Conservation (phyloP, 2,113 vertebrate genomes). For the Numida meleagris region DNA sequence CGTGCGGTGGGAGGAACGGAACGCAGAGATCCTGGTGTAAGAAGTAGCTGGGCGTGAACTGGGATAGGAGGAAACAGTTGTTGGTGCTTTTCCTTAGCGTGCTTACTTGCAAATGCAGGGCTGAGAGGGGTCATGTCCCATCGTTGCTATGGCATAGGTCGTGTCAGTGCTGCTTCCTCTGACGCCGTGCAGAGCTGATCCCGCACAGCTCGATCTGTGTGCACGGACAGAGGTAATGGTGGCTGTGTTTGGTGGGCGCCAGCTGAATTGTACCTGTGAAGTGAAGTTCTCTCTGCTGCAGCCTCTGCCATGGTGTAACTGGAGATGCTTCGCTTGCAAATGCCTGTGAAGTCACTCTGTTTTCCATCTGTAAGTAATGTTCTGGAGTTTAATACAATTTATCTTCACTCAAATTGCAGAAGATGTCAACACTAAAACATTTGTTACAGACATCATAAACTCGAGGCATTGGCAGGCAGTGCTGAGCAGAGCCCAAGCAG, state of each 20-base stretch:
- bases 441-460: conserved; percentile 67
- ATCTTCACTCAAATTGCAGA: conserved; percentile 54
- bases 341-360: conserved; percentile 59
- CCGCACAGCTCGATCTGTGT: background rate
- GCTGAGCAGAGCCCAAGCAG: conserved; percentile 40
- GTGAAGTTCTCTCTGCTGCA: conserved; percentile 5
- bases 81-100: background rate
- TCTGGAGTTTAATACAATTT: conserved; percentile 68
- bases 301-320: background rate
- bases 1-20: background rate
- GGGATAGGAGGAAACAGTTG: background rate
- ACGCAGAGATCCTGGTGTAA: background rate
- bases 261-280: conserved; percentile 39
- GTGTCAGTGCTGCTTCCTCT: background rate
- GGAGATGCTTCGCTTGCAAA: conserved; percentile 33
- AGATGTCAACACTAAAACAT: conserved; percentile 70
- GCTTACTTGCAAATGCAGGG: background rate
- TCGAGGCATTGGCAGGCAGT: conserved; percentile 53
- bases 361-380: conserved; percentile 66
- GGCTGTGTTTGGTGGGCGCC: background rate
- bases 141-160: background rate
- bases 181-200: background rate
- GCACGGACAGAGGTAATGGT: background rate
- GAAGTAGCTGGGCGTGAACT: conserved; percentile 28
- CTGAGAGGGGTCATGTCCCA: background rate